Conservation (phyloP, 2,888 invertebrate genomes). For the Dascillus cervinus region DNA sequence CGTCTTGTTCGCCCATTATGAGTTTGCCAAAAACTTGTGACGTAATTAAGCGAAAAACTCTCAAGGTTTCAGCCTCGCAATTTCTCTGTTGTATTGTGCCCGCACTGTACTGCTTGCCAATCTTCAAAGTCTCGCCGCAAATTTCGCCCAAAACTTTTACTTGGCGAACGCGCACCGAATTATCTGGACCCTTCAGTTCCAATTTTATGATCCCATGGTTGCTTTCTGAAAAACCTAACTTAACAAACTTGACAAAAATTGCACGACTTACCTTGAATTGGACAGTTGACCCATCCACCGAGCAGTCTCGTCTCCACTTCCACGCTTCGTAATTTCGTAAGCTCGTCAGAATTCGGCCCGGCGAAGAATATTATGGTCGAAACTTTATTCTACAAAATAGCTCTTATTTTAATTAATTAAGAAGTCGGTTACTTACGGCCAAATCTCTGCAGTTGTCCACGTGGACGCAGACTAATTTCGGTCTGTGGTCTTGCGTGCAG, state of each 20-base stretch:
- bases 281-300: conserved; percentile 90
- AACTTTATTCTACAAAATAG: conserved; percentile 72
- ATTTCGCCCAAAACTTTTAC: conserved; percentile 61
- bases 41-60: conserved; percentile 87
- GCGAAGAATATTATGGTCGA: conserved; percentile 77
- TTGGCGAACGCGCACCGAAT: conserved; percentile 83
- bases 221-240: conserved; percentile 6
- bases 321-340: conserved; percentile 69
- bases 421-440: conserved; percentile 58
- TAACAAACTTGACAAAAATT: background rate
- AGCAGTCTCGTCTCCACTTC: conserved; percentile 71
- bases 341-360: conserved; percentile 74
- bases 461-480: conserved; percentile 76
- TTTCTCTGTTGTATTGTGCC: conserved; percentile 72
- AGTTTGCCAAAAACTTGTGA: conserved; percentile 90
- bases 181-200: conserved; percentile 87
- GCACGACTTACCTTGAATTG: conserved; percentile 55
- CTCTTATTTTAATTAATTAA: conserved; percentile 1
- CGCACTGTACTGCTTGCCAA: conserved; percentile 47
- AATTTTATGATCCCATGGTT: conserved; percentile 57
- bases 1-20: conserved; percentile 58
- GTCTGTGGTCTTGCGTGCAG: conserved; percentile 55
- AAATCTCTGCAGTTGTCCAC: conserved; percentile 92
- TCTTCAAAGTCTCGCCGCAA: conserved; percentile 48
- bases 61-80: conserved; percentile 84